These are phyloP conservation scores for Stratiolaelaps scimitus DNA, from an alignment of 1,140 invertebrate species.

Conservation along the genomic window DNA sequence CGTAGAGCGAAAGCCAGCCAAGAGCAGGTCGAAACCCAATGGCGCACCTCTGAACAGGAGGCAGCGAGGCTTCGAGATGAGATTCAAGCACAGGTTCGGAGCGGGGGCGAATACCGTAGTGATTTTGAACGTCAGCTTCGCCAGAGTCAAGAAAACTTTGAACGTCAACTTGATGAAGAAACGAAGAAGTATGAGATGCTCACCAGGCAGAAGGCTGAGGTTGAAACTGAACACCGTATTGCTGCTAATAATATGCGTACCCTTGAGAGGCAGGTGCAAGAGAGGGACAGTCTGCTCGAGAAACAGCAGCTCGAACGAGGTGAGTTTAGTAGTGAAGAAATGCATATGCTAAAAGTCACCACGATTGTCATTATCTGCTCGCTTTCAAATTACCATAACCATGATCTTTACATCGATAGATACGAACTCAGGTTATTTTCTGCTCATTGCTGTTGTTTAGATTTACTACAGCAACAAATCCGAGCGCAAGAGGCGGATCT, in stretches of 20 bases:
- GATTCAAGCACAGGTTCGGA: neutral
- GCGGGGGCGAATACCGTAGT: neutral
- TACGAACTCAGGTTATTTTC: too few relatives aligned
- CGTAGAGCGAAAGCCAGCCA: neutral
- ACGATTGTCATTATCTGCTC: too few relatives aligned
- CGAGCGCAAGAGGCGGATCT: too few relatives aligned
- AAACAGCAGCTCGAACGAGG: neutral
- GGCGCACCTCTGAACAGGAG: neutral
- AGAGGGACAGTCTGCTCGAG: neutral
- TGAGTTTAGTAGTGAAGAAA: too few relatives aligned
- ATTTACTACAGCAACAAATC: too few relatives aligned
- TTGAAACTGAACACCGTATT: neutral
- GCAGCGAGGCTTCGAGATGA: neutral
- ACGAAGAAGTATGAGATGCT: neutral
- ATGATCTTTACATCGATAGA: too few relatives aligned
- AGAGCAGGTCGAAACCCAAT: neutral
- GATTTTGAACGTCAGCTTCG: neutral
- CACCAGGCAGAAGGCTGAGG: neutral
- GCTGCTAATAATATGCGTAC: constrained; percentile 7
- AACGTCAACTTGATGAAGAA: constrained; percentile 3
- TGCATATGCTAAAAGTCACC: too few relatives aligned
- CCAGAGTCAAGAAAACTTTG: constrained; percentile 17
- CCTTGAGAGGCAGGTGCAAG: constrained; percentile 14
- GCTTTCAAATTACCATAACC: too few relatives aligned
- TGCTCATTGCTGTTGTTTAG: too few relatives aligned